Base-by-base conservation (phyloP, 2,888 invertebrate genomes). In the Cheilosia vernalis region DNA sequence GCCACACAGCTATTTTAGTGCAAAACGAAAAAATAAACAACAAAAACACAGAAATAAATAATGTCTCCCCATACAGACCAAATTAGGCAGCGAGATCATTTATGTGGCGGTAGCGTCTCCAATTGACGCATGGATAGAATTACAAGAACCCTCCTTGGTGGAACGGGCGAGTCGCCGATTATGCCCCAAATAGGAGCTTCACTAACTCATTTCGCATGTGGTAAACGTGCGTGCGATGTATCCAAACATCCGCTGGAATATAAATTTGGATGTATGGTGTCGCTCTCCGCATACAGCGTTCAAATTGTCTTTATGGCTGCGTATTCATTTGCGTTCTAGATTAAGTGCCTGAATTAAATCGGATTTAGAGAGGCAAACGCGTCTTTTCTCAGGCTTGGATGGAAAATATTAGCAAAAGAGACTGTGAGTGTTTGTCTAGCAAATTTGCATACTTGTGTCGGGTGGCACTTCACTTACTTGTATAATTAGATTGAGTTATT, bases 41-140 rank as follows among this genome's bases (percentile, higher is more conserved):
- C n/a, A 49, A 49, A 0, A 49, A 49, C 13, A 15, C 5, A 10
- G n/a, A 51, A 40, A 27, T 27, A 47, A 58, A 58, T 70, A 27
- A 67, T 67, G 56, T 69, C 30, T 60, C 60, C 51, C 51, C n/a
- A n/a, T 51, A 19, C 51, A 72, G 37, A 51, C 70, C 60, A 72
- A 72, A 72, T 72, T 72, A 61, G 51, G 70, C 37, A 72, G 51
- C 70, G 60, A 60, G 21, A 60, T 42, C 60, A 60, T 72, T 60
- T 47, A 37, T 37, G 21, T 21, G 24, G 19, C 42, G 24, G 70
- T 37, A 21, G 51, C 67, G 56, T 69, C 69, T 69, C 42, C 55
- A 69, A 69, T 69, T 69, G 69, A 56, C 69, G 47, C 69, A 47
- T 55, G 55, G 55, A 69, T 69, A 56, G 56, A 56, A 69, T 69